These are phyloP conservation scores for Spheniscus humboldti DNA, from an alignment of 2,797 vertebrate species.

Conservation along the genomic window DNA sequence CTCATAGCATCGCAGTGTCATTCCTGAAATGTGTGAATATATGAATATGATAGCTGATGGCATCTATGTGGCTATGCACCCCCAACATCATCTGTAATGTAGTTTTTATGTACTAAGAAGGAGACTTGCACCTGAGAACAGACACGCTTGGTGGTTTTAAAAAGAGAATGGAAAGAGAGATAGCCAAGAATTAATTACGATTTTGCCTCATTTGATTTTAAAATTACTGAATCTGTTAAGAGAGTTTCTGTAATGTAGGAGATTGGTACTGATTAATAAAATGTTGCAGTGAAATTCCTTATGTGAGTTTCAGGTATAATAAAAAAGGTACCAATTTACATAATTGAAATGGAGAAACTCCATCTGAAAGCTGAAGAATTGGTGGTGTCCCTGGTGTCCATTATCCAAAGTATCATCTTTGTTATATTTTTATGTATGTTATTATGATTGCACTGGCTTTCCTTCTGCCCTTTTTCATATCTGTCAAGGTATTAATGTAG, in stretches of 20 bases:
- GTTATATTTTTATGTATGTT: neutral
- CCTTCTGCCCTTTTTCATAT: neutral
- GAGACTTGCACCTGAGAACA: neutral
- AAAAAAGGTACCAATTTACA: neutral
- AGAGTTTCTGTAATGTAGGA: neutral
- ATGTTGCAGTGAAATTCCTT: neutral
- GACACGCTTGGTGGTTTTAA: neutral
- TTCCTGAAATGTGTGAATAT: neutral
- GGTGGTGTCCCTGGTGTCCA: too few relatives aligned
- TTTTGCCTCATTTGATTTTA: neutral
- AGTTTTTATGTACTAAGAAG: neutral
- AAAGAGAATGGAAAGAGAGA: neutral
- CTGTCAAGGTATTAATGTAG: neutral
- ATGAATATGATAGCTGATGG: neutral
- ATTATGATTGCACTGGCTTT: neutral
- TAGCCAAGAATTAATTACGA: neutral
- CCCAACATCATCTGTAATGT: neutral
- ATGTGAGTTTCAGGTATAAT: neutral
- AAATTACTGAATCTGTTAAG: neutral
- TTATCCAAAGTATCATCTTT: neutral
- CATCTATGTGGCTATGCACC: neutral
- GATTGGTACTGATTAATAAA: neutral
- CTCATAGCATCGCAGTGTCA: neutral
- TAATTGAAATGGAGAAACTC: neutral
- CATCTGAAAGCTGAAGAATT: neutral